Conservation (phyloP, 2,797 vertebrate species). For the Telmatherina bonti region DNA sequence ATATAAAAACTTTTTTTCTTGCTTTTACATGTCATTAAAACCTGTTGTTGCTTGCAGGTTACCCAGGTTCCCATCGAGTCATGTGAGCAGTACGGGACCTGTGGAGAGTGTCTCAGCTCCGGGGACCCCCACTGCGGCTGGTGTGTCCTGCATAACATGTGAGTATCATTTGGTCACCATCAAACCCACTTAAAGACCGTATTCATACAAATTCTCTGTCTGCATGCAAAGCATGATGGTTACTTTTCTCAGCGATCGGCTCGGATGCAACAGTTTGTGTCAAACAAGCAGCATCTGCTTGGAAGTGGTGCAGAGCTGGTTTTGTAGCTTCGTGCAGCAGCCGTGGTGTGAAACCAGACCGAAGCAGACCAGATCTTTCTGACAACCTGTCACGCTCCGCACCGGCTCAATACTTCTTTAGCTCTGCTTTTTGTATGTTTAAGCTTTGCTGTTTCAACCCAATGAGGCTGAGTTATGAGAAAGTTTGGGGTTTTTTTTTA, state of each 20-base stretch:
- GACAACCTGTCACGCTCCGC: neutral
- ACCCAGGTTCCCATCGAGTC: conserved; percentile 94
- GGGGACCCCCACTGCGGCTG: conserved; percentile 99
- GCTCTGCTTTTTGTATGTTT: neutral
- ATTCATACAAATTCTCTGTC: neutral
- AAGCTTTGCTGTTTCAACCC: neutral
- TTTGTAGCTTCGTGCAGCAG: conserved; percentile 16
- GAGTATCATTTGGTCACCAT: conserved; percentile 75
- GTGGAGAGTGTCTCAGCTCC: conserved; percentile 95
- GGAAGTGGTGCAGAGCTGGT: conserved; percentile 19
- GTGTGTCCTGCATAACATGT: conserved; percentile 98
- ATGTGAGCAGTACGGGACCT: conserved; percentile 95
- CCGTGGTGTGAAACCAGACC: neutral
- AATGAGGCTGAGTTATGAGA: neutral
- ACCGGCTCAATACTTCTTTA: neutral
- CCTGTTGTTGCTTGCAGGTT: conserved; percentile 82
- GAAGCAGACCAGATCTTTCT: neutral
- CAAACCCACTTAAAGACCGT: neutral
- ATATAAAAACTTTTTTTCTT: neutral
- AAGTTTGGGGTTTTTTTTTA: conserved; percentile 26
- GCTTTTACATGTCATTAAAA: neutral
- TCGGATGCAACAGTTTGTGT: conserved; percentile 15
- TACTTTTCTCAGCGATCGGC: conserved; percentile 25
- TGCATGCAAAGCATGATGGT: neutral
- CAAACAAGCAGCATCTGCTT: conserved; percentile 22